Evolutionary conservation across 2,797 vertebrate genomes (phyloP).

Genomic region (Cercopithecus neglectus): DNA sequence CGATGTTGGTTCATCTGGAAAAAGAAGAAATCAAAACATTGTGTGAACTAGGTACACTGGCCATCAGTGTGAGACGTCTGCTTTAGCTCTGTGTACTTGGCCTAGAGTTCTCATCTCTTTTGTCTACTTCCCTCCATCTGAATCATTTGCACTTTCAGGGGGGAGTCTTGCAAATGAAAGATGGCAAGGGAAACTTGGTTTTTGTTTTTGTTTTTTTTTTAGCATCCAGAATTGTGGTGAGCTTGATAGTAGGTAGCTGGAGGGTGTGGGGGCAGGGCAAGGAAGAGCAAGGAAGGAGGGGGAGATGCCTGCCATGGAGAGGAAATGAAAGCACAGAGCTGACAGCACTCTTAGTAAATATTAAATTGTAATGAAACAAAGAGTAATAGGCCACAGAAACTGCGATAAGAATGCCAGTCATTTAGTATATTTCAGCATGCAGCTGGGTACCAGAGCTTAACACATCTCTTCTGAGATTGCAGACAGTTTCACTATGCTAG

Average conservation of each 20-base stretch:
- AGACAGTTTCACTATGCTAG: background rate
- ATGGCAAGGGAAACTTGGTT: background rate
- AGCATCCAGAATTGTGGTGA: background rate
- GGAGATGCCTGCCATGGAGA: background rate
- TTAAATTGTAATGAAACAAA: background rate
- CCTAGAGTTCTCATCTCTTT: background rate
- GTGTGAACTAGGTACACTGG: background rate
- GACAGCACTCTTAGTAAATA: background rate
- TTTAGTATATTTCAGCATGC: background rate
- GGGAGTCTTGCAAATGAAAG: background rate
- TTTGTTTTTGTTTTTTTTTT: background rate
- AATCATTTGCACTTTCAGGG: background rate
- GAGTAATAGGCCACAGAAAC: background rate
- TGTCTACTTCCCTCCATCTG: background rate
- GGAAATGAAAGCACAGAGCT: background rate
- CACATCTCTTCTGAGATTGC: background rate
- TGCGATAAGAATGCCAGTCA: background rate
- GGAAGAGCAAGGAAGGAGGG: background rate
- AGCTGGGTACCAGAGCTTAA: background rate
- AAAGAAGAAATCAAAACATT: background rate
- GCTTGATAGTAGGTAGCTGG: background rate
- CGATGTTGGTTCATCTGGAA: background rate
- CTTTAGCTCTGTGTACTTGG: background rate
- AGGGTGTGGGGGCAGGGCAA: background rate
- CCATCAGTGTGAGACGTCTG: background rate